A percentile compares a stretch with the other conserved stretches of the same genome.
These are phyloP conservation scores for Monopterus albus DNA, from an alignment of 2,113 vertebrate genomes.

Conservation along the genomic window DNA sequence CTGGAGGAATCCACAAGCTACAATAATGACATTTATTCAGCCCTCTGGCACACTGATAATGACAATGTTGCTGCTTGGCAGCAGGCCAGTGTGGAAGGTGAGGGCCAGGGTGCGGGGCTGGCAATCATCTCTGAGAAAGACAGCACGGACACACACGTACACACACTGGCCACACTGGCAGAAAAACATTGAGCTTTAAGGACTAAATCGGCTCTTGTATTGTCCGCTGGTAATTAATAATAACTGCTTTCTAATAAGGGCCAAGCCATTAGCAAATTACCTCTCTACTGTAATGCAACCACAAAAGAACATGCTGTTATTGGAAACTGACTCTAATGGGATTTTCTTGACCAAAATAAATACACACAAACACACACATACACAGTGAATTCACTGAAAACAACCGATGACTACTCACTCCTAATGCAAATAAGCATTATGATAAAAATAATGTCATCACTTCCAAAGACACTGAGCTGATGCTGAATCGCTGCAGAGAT, in stretches of 20 bases:
- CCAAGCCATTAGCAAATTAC: conserved; percentile 81
- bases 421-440: conserved; percentile 61
- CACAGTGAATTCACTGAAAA: conserved; percentile 55
- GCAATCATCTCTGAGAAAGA: conserved; percentile 70
- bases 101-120: conserved; percentile 65
- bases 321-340: conserved; percentile 69
- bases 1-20: conserved; percentile 74
- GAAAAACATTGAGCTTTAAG: conserved; percentile 62
- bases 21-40: conserved; percentile 81
- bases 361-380: neutral
- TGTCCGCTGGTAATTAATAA: conserved; percentile 78
- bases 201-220: conserved; percentile 75
- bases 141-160: conserved; percentile 40
- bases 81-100: conserved; percentile 73
- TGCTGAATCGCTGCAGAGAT: conserved; percentile 15
- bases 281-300: conserved; percentile 66
- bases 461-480: conserved; percentile 10
- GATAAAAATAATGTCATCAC: conserved; percentile 60
- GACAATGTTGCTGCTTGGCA: conserved; percentile 78
- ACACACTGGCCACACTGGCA: conserved; percentile 60
- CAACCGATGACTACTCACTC: conserved; percentile 48
- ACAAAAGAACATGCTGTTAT: conserved; percentile 63
- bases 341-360: conserved; percentile 68
- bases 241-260: conserved; percentile 81
- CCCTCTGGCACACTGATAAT: conserved; percentile 80